These are phyloP conservation scores for Hydropotes inermis DNA, from an alignment of 2,113 vertebrate species.

Conservation along the genomic window DNA sequence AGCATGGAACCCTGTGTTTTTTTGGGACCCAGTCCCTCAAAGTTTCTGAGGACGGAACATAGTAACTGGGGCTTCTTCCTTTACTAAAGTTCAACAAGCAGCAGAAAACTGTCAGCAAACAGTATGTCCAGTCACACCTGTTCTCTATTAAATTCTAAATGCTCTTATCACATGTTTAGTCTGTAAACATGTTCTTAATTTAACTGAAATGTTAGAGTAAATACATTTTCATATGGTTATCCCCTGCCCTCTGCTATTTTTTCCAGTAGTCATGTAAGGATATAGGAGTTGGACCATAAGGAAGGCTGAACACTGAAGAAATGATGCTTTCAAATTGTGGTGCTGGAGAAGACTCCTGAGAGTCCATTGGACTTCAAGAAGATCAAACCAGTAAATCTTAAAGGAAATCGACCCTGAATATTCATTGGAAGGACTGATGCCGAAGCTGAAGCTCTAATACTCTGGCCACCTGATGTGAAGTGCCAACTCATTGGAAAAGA, in stretches of 20 bases:
- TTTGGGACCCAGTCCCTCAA: background rate
- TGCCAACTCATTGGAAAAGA: background rate
- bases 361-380: background rate
- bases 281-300: background rate
- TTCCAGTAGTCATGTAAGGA: background rate
- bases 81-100: slow-evolving; percentile 25
- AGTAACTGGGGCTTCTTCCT: slow-evolving; percentile 21
- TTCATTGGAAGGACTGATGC: background rate
- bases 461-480: background rate
- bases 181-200: slow-evolving; percentile 53
- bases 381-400: background rate
- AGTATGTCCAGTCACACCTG: slow-evolving; percentile 9
- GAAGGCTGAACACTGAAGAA: background rate
- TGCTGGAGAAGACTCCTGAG: background rate
- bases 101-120: slow-evolving; percentile 21
- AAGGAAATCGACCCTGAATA: background rate
- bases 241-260: background rate
- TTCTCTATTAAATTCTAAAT: slow-evolving; percentile 58
- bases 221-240: slow-evolving; percentile 34
- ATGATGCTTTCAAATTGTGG: background rate
- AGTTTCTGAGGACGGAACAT: slow-evolving; percentile 8
- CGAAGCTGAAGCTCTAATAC: background rate
- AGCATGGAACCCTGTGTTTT: background rate
- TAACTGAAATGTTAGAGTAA: slow-evolving; percentile 48
- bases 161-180: slow-evolving; percentile 59